A percentile compares a stretch with the other conserved stretches of the same genome.
phyloP scores from a whole-genome alignment of 1,140 invertebrate species.

The Hyles euphorbiae region DNA sequence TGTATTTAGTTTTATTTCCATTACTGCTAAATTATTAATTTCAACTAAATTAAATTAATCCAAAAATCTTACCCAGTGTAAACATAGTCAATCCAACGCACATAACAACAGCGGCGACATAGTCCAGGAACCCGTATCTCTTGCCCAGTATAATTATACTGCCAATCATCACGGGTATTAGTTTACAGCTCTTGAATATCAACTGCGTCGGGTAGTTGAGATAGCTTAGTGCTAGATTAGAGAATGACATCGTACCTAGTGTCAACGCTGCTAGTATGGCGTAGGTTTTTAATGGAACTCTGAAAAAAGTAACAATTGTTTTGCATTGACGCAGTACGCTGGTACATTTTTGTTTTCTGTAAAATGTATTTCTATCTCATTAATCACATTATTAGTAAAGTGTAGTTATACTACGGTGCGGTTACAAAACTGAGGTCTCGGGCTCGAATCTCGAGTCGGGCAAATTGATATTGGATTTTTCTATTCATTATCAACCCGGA shows the following conservation, averaged over 20 bases:
- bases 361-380: too few species aligned
- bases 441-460: too few species aligned
- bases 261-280: conserved; percentile 89
- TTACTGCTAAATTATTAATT: not conserved
- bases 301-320: conserved; percentile 65
- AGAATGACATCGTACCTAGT: conserved; percentile 96
- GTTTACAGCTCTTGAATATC: conserved; percentile 97
- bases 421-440: too few species aligned
- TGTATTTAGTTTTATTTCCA: too few species aligned
- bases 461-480: too few species aligned
- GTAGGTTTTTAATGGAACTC: conserved; percentile 91
- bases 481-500: too few species aligned
- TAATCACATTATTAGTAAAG: not conserved
- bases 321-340: too few species aligned
- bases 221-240: conserved; percentile 96
- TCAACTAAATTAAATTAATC: not conserved
- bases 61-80: conserved; percentile 78
- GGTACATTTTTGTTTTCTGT: too few species aligned
- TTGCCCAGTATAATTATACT: conserved; percentile 95
- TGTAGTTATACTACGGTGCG: not conserved
- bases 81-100: conserved; percentile 94
- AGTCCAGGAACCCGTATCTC: conserved; percentile 88
- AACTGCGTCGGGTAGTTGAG: conserved; percentile 96
- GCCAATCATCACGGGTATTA: conserved; percentile 95
- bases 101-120: conserved; percentile 90